These are phyloP conservation scores for Xiphophorus hellerii DNA, from an alignment of 2,113 vertebrate genomes.

Conservation along the genomic window DNA sequence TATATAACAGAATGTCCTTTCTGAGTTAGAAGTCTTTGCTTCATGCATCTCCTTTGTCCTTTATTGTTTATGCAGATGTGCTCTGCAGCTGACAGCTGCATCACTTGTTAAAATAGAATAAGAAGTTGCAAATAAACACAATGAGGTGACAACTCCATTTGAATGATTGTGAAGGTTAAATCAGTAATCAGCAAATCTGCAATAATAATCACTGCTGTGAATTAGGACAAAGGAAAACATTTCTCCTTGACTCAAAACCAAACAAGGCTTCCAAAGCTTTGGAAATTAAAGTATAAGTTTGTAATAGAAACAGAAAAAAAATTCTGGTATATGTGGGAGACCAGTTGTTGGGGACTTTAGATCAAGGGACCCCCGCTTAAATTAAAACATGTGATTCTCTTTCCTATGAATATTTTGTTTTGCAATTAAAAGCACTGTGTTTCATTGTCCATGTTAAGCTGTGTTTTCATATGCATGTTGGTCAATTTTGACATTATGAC, in stretches of 20 bases:
- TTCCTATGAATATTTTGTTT: too few relatives aligned
- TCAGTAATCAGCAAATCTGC: slow-evolving; percentile 75
- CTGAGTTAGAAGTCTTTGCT: slow-evolving; percentile 4
- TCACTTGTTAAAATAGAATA: slow-evolving; percentile 47
- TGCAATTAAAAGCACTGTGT: too few relatives aligned
- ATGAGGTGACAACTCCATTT: slow-evolving; percentile 61
- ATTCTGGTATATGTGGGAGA: too few relatives aligned
- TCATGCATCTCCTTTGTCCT: slow-evolving; percentile 7
- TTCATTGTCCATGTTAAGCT: too few relatives aligned
- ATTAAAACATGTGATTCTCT: too few relatives aligned
- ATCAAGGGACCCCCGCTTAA: too few relatives aligned
- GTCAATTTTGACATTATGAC: too few relatives aligned
- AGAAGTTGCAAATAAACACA: slow-evolving; percentile 52
- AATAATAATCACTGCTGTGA: slow-evolving; percentile 47
- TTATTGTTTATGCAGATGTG: slow-evolving; percentile 71
- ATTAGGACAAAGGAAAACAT: slow-evolving; percentile 47
- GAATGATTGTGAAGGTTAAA: slow-evolving; percentile 71
- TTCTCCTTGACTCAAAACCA: slow-evolving; percentile 37
- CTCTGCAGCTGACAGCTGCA: slow-evolving; percentile 79
- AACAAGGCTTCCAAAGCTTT: slow-evolving; percentile 2
- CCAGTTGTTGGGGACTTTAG: too few relatives aligned
- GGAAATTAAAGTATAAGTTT: background rate
- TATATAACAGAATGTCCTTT: background rate
- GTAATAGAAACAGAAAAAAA: too few relatives aligned
- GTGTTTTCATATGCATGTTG: too few relatives aligned